A percentile compares a stretch with the other conserved stretches of the same genome.
phyloP scores from a whole-genome alignment of 2,888 invertebrate genomes.

The Thysanoteuthis rhombus region DNA sequence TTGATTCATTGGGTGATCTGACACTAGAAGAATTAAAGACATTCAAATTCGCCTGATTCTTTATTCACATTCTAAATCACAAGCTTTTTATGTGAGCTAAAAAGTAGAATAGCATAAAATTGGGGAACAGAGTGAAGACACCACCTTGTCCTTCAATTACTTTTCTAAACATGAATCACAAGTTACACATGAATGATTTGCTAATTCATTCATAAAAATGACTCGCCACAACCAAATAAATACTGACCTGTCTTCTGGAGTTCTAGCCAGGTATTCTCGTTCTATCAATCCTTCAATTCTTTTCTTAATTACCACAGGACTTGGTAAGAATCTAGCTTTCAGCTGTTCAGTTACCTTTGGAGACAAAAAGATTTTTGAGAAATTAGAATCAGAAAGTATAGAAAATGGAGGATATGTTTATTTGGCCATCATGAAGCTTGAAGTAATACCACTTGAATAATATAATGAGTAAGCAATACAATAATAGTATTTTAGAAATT shows the following conservation, averaged over 20 bases:
- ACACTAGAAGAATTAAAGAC: too few species aligned
- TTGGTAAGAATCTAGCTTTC: conserved; percentile 95
- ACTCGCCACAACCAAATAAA: background rate
- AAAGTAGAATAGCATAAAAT: background rate
- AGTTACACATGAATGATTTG: background rate
- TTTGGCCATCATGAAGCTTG: too few species aligned
- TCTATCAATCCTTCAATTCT: conserved; percentile 99
- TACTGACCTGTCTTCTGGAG: conserved; percentile 84
- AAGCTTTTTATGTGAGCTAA: background rate
- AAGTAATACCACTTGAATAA: too few species aligned
- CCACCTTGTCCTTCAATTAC: too few species aligned
- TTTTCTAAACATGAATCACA: background rate
- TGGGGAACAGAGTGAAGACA: background rate
- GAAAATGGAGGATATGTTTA: too few species aligned
- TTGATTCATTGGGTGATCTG: too few species aligned
- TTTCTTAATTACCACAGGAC: conserved; percentile 98
- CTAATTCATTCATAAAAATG: background rate
- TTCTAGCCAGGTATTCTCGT: conserved; percentile 96
- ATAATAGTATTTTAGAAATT: too few species aligned
- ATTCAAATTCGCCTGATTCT: too few species aligned
- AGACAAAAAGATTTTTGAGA: background rate
- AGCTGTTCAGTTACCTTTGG: conserved; percentile 87
- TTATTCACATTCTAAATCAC: too few species aligned
- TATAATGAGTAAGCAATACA: too few species aligned
- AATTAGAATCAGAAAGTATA: background rate